Percentiles rank a stretch among this genome's conserved stretches.
Evolutionary conservation across 2,888 invertebrate genomes (phyloP).

Genomic region (Nebria salina): DNA sequence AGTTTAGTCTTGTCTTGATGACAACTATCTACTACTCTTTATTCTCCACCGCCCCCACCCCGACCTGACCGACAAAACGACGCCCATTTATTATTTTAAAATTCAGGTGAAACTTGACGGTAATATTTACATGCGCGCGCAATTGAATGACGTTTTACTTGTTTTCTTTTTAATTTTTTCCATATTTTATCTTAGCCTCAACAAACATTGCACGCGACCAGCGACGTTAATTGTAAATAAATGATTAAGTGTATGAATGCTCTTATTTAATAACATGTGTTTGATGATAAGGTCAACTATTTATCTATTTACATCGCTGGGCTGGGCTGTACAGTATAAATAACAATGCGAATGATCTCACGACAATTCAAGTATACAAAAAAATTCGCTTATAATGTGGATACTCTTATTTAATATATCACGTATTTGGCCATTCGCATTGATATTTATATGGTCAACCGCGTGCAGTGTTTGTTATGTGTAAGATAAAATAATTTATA

Average conservation of each 20-base stretch:
- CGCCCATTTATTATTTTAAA: background rate
- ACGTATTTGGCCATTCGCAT: background rate
- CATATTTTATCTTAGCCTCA: background rate
- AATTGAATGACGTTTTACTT: background rate
- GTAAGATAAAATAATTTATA: constrained; percentile 8
- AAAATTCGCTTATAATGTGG: background rate
- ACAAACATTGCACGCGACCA: too few relatives aligned
- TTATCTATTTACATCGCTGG: too few relatives aligned
- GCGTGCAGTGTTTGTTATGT: constrained; percentile 5
- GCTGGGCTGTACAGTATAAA: too few relatives aligned
- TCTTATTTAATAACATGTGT: too few relatives aligned
- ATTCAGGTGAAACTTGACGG: background rate
- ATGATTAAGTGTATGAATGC: too few relatives aligned
- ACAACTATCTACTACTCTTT: background rate
- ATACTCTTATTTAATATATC: background rate
- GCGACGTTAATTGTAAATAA: too few relatives aligned
- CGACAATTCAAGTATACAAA: too few relatives aligned
- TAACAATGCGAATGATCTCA: too few relatives aligned
- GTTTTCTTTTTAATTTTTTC: background rate
- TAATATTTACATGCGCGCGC: background rate
- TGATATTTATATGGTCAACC: background rate
- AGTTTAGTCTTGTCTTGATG: background rate
- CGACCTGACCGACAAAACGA: background rate
- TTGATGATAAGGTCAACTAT: too few relatives aligned
- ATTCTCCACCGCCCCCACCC: background rate